A percentile compares a stretch with the other conserved stretches of the same genome.
Evolutionary conservation across 2,113 vertebrate species (phyloP).

Genomic region (Perccottus glenii): DNA sequence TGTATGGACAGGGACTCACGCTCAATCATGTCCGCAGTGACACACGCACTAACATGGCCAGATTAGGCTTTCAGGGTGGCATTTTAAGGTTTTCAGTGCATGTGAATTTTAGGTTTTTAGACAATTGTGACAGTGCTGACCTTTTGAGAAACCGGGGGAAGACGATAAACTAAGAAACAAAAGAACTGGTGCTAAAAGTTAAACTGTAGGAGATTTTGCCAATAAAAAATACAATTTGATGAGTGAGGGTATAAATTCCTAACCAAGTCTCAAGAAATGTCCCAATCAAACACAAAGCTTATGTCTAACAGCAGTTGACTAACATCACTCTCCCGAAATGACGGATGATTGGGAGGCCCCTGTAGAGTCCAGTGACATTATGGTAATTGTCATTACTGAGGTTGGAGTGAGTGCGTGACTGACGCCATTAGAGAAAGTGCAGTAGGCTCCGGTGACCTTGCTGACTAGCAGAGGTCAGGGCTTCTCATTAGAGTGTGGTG

Average conservation of each 20-base stretch:
- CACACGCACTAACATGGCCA: not conserved
- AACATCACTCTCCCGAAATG: slow-evolving; percentile 61
- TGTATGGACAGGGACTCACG: not conserved
- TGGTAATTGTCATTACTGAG: slow-evolving; percentile 84
- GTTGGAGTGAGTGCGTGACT: slow-evolving; percentile 80
- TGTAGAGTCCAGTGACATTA: slow-evolving; percentile 76
- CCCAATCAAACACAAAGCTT: slow-evolving; percentile 36
- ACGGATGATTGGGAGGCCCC: slow-evolving; percentile 73
- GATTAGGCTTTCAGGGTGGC: not conserved
- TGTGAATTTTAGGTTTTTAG: not conserved
- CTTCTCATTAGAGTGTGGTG: slow-evolving; percentile 85
- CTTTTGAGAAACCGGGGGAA: not conserved
- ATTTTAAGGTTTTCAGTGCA: not conserved
- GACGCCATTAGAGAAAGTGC: slow-evolving; percentile 85
- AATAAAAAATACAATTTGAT: too few species aligned
- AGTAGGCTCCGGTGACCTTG: slow-evolving; percentile 84
- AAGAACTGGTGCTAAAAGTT: slow-evolving; percentile 3
- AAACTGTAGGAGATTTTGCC: not conserved
- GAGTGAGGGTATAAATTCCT: too few species aligned
- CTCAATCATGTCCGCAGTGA: not conserved
- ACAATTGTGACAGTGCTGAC: not conserved
- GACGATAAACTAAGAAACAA: not conserved
- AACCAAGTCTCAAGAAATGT: slow-evolving; percentile 4
- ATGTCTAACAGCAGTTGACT: slow-evolving; percentile 50
- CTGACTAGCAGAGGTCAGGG: slow-evolving; percentile 84